A percentile compares a stretch with the other conserved stretches of the same genome.
These are phyloP conservation scores for Parauchenoglanis punctatus DNA, from an alignment of 2,797 vertebrate species.

Conservation along the genomic window DNA sequence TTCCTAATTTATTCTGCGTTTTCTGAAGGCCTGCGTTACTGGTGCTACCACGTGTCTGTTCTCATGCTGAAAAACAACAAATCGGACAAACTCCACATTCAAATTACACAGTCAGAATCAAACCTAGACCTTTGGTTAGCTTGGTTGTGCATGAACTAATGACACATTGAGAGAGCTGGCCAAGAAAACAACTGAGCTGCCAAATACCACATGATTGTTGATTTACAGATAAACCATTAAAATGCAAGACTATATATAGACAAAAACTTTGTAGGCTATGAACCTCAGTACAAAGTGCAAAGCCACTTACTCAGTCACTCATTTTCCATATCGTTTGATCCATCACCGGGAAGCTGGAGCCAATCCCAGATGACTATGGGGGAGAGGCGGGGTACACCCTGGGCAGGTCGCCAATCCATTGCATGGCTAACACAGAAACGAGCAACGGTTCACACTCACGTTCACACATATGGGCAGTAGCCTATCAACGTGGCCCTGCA, in stretches of 20 bases:
- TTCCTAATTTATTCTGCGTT: neutral
- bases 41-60: neutral
- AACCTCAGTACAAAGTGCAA: slow-evolving; percentile 2
- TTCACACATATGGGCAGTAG: too few species aligned
- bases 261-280: neutral
- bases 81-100: neutral
- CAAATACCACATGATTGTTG: slow-evolving; percentile 7
- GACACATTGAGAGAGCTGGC: neutral
- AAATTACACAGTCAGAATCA: neutral
- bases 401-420: too few species aligned
- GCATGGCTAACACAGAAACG: too few species aligned
- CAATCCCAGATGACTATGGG: too few species aligned
- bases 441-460: too few species aligned
- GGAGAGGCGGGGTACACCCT: too few species aligned
- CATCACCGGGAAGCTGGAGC: too few species aligned
- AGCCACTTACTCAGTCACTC: too few species aligned
- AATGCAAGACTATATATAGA: slow-evolving; percentile 9
- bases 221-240: slow-evolving; percentile 7
- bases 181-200: neutral
- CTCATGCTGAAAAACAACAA: neutral
- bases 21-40: neutral
- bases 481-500: too few species aligned
- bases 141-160: neutral
- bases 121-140: neutral
- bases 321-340: too few species aligned